Evolutionary conservation across 2,888 invertebrate species (phyloP).

Genomic region (Anthophora plumipes): DNA sequence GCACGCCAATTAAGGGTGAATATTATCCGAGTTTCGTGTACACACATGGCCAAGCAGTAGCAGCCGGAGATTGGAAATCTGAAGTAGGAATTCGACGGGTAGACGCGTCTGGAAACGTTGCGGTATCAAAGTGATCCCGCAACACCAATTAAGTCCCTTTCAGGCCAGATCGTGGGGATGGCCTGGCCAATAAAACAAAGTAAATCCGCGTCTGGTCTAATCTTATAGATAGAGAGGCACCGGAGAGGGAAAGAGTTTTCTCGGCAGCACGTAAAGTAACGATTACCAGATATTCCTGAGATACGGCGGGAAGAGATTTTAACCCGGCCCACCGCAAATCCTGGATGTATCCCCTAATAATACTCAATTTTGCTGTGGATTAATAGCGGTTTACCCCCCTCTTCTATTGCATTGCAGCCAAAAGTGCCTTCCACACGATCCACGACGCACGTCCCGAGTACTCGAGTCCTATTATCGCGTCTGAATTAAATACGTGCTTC

Average conservation of each 20-base stretch:
- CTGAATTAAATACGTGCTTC: slow-evolving; percentile 69
- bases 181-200: slow-evolving; percentile 78
- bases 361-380: slow-evolving; percentile 85
- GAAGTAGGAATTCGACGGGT: slow-evolving; percentile 59
- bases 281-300: slow-evolving; percentile 81
- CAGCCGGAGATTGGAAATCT: slow-evolving; percentile 63
- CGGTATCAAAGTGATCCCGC: slow-evolving; percentile 74
- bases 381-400: slow-evolving; percentile 84
- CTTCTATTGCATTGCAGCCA: slow-evolving; percentile 45
- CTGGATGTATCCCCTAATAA: slow-evolving; percentile 83
- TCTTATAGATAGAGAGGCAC: slow-evolving; percentile 77
- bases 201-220: slow-evolving; percentile 81
- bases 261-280: slow-evolving; percentile 73
- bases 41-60: slow-evolving; percentile 20
- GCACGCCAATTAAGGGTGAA: slow-evolving; percentile 33
- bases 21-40: slow-evolving; percentile 1
- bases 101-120: slow-evolving; percentile 52
- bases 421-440: slow-evolving; percentile 59
- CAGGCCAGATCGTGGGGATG: slow-evolving; percentile 69
- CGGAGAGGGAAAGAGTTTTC: slow-evolving; percentile 54
- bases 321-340: slow-evolving; percentile 83
- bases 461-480: slow-evolving; percentile 75
- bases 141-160: slow-evolving; percentile 81
- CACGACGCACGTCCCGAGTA: slow-evolving; percentile 50
- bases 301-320: slow-evolving; percentile 82